Conservation (phyloP, 2,113 vertebrate genomes). For the Ictidomys tridecemlineatus region DNA sequence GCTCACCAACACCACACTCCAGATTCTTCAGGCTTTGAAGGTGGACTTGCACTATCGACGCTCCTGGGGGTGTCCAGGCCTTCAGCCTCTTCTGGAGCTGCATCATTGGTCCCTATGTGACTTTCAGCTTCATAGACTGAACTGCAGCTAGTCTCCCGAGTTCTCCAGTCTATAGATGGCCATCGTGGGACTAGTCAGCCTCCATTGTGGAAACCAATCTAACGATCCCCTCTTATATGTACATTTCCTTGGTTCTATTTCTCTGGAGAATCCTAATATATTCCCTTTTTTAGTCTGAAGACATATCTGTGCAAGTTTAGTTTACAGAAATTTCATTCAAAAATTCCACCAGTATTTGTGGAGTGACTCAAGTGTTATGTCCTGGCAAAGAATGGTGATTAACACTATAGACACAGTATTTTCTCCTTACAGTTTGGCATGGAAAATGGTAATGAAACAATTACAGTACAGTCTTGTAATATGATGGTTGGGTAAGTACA, state of each 20-base stretch:
- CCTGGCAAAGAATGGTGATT: background rate
- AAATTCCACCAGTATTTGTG: background rate
- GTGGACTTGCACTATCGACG: background rate
- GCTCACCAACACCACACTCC: background rate
- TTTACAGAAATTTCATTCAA: background rate
- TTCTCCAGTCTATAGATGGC: background rate
- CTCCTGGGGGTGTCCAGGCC: background rate
- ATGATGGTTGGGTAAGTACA: background rate
- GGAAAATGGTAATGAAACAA: background rate
- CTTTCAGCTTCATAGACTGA: background rate
- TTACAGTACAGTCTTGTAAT: background rate
- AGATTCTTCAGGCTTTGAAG: background rate
- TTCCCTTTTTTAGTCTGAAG: background rate
- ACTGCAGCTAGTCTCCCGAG: background rate
- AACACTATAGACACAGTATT: background rate
- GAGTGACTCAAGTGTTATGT: background rate
- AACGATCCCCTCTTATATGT: background rate
- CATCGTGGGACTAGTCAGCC: background rate
- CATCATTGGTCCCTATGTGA: no score
- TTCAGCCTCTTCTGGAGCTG: background rate
- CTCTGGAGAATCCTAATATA: background rate
- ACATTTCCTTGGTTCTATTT: no score
- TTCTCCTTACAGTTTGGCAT: background rate
- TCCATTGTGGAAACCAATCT: background rate
- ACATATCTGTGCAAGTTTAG: background rate